Evolutionary conservation across 2,797 vertebrate species (phyloP).

Genomic region (Scyliorhinus canicula): DNA sequence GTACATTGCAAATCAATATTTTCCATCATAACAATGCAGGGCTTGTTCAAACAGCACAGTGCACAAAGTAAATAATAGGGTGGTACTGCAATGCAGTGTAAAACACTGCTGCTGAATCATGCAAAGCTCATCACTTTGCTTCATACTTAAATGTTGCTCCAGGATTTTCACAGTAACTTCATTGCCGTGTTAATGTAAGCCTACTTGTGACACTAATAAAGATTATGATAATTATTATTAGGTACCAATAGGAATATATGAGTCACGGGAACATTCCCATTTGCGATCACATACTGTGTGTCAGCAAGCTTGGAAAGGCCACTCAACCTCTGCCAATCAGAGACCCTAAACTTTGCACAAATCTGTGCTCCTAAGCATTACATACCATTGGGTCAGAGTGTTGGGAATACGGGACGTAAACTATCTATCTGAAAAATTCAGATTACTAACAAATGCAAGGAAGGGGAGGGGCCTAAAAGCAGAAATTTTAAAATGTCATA

Average conservation of each 20-base stretch:
- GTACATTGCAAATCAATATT: neutral
- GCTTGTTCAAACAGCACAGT: neutral
- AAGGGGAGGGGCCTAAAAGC: neutral
- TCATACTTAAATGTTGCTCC: neutral
- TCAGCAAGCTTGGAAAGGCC: neutral
- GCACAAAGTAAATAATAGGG: neutral
- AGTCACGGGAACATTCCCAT: neutral
- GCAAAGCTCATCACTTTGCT: neutral
- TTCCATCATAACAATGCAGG: neutral
- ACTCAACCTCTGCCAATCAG: neutral
- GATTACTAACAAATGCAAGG: neutral
- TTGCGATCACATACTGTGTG: neutral
- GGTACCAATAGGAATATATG: neutral
- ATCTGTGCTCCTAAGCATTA: neutral
- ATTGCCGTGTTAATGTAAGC: too few species aligned
- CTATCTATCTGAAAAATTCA: neutral
- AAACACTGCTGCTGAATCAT: neutral
- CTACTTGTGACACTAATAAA: too few species aligned
- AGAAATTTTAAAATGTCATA: neutral
- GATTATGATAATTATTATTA: too few species aligned
- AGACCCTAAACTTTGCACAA: neutral
- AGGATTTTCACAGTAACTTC: too few species aligned
- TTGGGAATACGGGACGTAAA: neutral
- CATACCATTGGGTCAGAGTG: neutral
- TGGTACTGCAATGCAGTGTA: neutral